Conservation (phyloP, 1,140 invertebrate species). For the Pachypsylla venusta region DNA sequence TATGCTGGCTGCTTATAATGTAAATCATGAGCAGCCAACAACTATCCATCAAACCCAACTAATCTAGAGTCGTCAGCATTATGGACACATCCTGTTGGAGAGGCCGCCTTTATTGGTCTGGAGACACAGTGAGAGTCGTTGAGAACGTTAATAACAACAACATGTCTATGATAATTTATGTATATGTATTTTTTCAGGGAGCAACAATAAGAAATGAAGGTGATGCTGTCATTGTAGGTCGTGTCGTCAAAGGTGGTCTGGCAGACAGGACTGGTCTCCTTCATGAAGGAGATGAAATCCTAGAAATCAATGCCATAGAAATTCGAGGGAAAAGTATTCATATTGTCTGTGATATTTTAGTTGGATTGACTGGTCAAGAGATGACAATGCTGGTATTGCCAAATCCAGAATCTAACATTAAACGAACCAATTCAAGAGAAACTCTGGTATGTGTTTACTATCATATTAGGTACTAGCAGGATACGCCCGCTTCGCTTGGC, state of each 20-base stretch:
- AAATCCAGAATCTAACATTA: neutral
- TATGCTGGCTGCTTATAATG: no score
- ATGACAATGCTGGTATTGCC: slow-evolving; percentile 5
- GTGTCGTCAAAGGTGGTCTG: slow-evolving; percentile 87
- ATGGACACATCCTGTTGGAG: no score
- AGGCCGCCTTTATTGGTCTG: no score
- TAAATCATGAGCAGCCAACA: no score
- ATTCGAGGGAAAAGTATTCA: slow-evolving; percentile 94
- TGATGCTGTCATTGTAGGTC: slow-evolving; percentile 83
- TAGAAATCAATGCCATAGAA: slow-evolving; percentile 90
- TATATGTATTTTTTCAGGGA: slow-evolving; percentile 43
- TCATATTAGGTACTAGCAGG: no score
- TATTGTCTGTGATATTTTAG: slow-evolving; percentile 91
- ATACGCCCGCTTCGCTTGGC: no score
- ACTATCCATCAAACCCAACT: no score
- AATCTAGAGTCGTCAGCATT: no score
- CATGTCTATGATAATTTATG: neutral
- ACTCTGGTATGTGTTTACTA: no score
- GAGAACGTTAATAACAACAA: no score
- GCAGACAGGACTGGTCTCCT: slow-evolving; percentile 88
- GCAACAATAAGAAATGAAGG: slow-evolving; percentile 91
- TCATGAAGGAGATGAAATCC: slow-evolving; percentile 91
- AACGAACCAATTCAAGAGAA: slow-evolving; percentile 28
- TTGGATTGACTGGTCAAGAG: slow-evolving; percentile 63
- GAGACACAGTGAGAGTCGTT: no score